phyloP scores from a whole-genome alignment of 2,113 vertebrate genomes.

The Herpetotheres cachinnans region DNA sequence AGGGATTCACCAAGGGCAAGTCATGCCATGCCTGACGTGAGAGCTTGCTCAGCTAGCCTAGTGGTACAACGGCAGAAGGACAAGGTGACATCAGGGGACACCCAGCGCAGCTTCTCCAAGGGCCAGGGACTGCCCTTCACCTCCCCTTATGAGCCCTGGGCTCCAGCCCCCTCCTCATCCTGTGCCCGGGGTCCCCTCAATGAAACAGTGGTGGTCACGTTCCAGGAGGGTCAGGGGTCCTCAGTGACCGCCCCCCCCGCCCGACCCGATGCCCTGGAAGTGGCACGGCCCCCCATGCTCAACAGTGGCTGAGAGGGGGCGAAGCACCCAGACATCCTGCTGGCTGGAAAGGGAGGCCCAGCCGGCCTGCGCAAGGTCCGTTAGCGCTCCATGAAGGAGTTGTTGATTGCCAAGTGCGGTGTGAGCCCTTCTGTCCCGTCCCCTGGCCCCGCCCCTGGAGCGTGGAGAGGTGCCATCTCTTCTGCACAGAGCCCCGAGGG shows the following conservation, averaged over 20 bases:
- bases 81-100: background rate
- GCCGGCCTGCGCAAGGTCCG: fast-evolving
- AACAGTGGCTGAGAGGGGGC: fast-evolving
- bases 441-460: background rate
- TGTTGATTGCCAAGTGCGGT: background rate
- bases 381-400: background rate
- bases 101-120: background rate
- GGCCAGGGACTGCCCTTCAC: fast-evolving
- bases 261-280: fast-evolving
- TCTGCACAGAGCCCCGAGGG: background rate
- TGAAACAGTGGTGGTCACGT: background rate
- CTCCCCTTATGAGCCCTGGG: background rate
- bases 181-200: fast-evolving
- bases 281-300: fast-evolving
- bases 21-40: no score
- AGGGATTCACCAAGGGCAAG: background rate
- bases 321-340: background rate
- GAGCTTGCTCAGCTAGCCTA: background rate
- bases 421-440: fast-evolving
- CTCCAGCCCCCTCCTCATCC: background rate
- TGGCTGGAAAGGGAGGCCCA: fast-evolving
- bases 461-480: background rate
- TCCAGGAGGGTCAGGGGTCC: fast-evolving
- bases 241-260: background rate
- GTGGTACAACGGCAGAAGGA: background rate